Conservation (phyloP, 2,888 invertebrate species). For the Cephus pulcher region DNA sequence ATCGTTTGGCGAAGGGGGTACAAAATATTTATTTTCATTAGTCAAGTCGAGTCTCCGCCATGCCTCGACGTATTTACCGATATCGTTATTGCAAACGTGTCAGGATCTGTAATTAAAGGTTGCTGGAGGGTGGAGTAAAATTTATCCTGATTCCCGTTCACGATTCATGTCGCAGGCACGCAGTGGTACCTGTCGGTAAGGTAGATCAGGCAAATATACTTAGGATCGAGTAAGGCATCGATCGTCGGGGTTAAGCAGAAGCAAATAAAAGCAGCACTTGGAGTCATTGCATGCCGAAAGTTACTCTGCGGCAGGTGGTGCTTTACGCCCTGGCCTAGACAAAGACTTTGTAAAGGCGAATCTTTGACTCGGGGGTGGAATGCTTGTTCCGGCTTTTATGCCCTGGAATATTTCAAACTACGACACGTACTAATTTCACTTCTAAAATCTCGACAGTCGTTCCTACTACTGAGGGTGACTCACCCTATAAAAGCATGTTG, state of each 20-base stretch:
- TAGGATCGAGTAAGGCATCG: background rate
- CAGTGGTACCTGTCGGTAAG: background rate
- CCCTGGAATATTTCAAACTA: conserved; percentile 1
- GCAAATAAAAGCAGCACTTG: conserved; percentile 20
- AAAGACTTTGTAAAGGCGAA: conserved; percentile 17
- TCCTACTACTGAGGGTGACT: background rate
- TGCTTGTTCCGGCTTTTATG: conserved; percentile 21
- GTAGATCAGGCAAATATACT: background rate
- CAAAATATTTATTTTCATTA: no score
- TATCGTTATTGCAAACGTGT: background rate
- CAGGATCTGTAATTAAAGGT: background rate
- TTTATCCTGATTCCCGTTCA: background rate
- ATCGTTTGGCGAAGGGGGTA: no score
- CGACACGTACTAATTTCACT: conserved; percentile 11
- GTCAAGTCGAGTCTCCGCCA: background rate
- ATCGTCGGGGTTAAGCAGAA: background rate
- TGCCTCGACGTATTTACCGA: background rate
- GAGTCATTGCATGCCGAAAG: conserved; percentile 23
- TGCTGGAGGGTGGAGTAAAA: background rate
- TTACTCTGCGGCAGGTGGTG: conserved; percentile 19
- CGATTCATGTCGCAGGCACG: background rate
- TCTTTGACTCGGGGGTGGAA: conserved; percentile 14
- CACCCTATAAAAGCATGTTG: background rate
- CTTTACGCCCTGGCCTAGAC: conserved; percentile 14
- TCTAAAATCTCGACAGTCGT: background rate